Evolutionary conservation across 2,113 vertebrate species (phyloP), one percentile per base, ranked within the genome.

Genomic region (Delphinapterus leucas): DNA sequence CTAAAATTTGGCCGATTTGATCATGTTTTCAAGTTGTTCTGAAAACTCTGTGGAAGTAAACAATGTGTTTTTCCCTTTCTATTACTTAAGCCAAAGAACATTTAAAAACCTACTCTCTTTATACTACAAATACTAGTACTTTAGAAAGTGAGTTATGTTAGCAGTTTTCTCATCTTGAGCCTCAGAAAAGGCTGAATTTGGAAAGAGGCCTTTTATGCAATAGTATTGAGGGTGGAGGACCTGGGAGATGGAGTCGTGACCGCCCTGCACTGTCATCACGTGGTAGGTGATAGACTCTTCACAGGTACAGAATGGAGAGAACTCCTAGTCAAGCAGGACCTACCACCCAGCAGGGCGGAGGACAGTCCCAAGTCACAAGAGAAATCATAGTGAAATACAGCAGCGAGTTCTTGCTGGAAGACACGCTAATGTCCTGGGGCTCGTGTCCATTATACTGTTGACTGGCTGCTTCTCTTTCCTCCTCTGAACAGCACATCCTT

Each of bases 21-120:
- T 68, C 28, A 38, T 47, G 31, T 87, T 97, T 95, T 89, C 74
- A 71, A 77, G 31, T 73, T 60, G 41, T 73, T 95, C 80, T 88
- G 63, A 83, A 96, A 92, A 77, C 15, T 71, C 15, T 82, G 11
- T 82, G 47, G 11, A 94, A 77, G 8, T 33, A 74, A 93, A 85
- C 8, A 65, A 33, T 23, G 3, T 38, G 41, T 41, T 44, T 88
- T 91, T 76, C 68, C 28, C 36, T 74, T 85, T 90, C 67, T 84
- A 11, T 80, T 58, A 49, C 44, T 61, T 73, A 53, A 84, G 86
- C 33, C 84, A 81, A 49, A 7, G n/a, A 47, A 33, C 17, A 82
- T 70, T 73, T 33, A 90, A 84, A 94, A 81, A 68, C 36, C 65
- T 89, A 65, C 28, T 74, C 7, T 65, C 44, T 41, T 79, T 49